Evolutionary conservation across 2,888 invertebrate genomes (phyloP).

Genomic region (Eristalinus sepulchralis): DNA sequence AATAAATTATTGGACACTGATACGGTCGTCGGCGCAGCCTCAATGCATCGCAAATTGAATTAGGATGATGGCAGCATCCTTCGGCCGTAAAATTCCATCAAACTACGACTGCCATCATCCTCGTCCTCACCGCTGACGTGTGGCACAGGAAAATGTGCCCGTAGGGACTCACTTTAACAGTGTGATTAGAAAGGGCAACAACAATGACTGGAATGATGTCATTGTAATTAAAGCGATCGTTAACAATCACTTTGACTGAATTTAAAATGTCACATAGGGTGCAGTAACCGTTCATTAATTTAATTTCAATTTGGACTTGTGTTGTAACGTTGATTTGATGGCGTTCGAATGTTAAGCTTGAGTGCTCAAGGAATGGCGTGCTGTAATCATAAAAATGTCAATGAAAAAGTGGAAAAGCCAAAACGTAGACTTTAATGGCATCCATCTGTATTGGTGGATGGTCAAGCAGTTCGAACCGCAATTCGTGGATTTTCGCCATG

Average conservation of each 20-base stretch:
- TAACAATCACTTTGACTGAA: not conserved
- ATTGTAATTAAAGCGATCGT: not conserved
- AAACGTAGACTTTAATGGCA: too few relatives aligned
- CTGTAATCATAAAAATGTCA: too few relatives aligned
- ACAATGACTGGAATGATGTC: not conserved
- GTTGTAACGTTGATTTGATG: too few relatives aligned
- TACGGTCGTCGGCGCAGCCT: conserved; percentile 12
- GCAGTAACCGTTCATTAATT: not conserved
- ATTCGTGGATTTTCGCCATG: too few relatives aligned
- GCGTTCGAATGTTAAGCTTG: too few relatives aligned
- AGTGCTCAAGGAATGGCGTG: too few relatives aligned
- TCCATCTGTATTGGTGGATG: too few relatives aligned
- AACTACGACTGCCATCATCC: conserved; percentile 8
- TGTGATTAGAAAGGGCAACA: not conserved
- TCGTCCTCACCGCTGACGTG: not conserved
- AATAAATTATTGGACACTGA: conserved; percentile 48
- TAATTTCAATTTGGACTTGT: too few relatives aligned
- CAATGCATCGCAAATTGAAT: conserved; percentile 42
- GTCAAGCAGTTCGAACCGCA: too few relatives aligned
- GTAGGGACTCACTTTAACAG: conserved; percentile 1
- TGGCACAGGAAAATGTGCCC: not conserved
- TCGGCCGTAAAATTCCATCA: conserved; percentile 22
- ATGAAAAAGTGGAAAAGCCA: too few relatives aligned
- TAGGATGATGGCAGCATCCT: conserved; percentile 4
- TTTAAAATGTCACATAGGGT: not conserved